Base-by-base conservation (phyloP, 2,797 vertebrate genomes). In the Botia almorhae region DNA sequence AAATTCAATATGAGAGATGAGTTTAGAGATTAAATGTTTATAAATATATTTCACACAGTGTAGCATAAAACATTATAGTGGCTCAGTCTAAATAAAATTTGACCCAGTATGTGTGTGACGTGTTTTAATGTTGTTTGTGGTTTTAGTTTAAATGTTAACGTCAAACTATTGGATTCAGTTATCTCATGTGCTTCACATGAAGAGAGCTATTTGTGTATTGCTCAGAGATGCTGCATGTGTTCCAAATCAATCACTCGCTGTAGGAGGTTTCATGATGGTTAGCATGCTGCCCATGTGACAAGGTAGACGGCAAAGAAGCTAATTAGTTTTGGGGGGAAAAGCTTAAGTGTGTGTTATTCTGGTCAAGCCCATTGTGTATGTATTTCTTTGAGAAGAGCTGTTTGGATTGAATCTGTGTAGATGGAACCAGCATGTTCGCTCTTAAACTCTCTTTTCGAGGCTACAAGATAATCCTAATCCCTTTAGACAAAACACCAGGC, bases 381-480 rank as follows among this genome's bases (percentile, higher is more conserved):
- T 53, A 16, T 53, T 12, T 53, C 5, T n/a, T 36, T 16, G 23
- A 33, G 14, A 14, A 36, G 60, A 68, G 17, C 3, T 53, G 82
- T 73, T 58, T 77, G 73, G 26, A 36, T 56, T 48, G 61, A 46
- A 26, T 21, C 29, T 81, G 50, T 4, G 7, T 73, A 65, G 50
- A 19, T 21, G 55, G 74, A 67, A 51, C 73, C 60, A 60, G 61
- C 68, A 26, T 64, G 90, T 85, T 89, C 69, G n/a, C 88, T 90
- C 88, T 89, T 91, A 88, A 89, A 91, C 72, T 83, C 53, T 19
- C 69, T 17, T 83, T 78, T 86, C 64, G 39, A 84, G 81, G 85
- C 89, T 90, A 89, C 84, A 80, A 46, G 82, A 85, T 93, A 93
- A 93, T 92, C 93, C 91, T 93, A 93, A 93, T 93, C 93, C 90